phyloP scores from a whole-genome alignment of 2,888 invertebrate genomes.

The Hirtodrosophila confusa region DNA sequence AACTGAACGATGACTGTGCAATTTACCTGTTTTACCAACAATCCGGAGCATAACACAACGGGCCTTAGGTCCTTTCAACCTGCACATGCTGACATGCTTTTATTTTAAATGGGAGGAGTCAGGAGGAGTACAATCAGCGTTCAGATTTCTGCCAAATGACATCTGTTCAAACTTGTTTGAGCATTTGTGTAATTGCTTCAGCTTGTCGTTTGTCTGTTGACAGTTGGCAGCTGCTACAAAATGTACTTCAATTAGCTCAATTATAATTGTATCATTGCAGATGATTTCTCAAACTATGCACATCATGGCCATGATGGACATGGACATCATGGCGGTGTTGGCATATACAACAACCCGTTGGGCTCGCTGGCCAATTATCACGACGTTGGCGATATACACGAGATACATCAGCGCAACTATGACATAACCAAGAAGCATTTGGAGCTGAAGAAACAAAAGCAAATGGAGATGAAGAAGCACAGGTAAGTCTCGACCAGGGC shows the following conservation, averaged over 20 bases:
- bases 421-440: conserved; percentile 84
- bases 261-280: conserved; percentile 58
- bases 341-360: conserved; percentile 82
- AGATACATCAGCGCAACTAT: conserved; percentile 82
- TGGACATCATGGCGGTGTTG: conserved; percentile 75
- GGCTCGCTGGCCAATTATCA: conserved; percentile 82
- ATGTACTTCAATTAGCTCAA: conserved; percentile 61
- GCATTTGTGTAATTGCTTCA: conserved; percentile 30
- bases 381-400: conserved; percentile 81
- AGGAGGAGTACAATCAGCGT: too few relatives aligned
- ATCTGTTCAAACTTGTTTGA: too few relatives aligned
- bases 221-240: conserved; percentile 23
- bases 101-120: too few relatives aligned
- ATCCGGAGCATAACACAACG: too few relatives aligned
- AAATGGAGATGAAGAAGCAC: conserved; percentile 82
- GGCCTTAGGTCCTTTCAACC: too few relatives aligned
- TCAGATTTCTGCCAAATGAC: too few relatives aligned
- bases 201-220: conserved; percentile 20
- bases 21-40: too few relatives aligned
- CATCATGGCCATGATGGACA: conserved; percentile 77
- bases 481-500: conserved; percentile 73
- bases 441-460: conserved; percentile 72
- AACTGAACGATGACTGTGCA: too few relatives aligned
- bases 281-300: conserved; percentile 76
- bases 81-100: too few relatives aligned